Evolutionary conservation across 2,113 vertebrate genomes (phyloP), one percentile per base, ranked within the genome.

Genomic region (Clupea harengus): DNA sequence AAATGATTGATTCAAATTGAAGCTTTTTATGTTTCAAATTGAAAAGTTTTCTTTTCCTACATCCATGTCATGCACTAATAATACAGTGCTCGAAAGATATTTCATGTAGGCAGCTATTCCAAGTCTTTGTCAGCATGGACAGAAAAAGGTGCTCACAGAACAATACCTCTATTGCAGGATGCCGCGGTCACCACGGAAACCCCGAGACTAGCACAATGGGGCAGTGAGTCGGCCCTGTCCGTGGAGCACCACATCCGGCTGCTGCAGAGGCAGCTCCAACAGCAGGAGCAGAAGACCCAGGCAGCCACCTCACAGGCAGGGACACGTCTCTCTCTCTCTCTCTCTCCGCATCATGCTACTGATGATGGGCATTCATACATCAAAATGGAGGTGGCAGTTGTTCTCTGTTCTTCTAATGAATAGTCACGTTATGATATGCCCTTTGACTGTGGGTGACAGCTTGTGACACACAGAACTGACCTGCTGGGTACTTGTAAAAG

Each of bases 271-370:
- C 97, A 99, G 85, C 95, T 99, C 83, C 96, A 97, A 90, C 98
- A 99, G 91, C 98, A 99, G 91, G 96, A 97, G 83, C 96, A 97
- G 88, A 97, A 98, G 92, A 97, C 97, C 0, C 95, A 97, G 93
- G 97, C 97, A 81, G 97, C 98, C 0, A 94, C 97, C 83, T 96
- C 98, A 25, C 98, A 99, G 97, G 98, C 90, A 91, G 81, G 32
- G 45, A 2, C 64, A 72, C 25, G 25, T 32, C 64, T 28, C 10
- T 13, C 4, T 72, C 60, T 28, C 20, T 10, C n/a, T 25, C 60
- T 9, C n/a, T n/a, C n/a, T n/a, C n/a, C n/a, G n/a, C n/a, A 0
- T 5, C 60, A 25, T 28, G 5, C 22, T 67, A 20, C 25, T 3
- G 32, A 6, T 32, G 5, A 84, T 57, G 32, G 44, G 82, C 15